Percentiles rank a stretch among this genome's conserved stretches.
Conservation (phyloP, 1,140 invertebrate genomes). For the Meloidogyne floridensis region DNA sequence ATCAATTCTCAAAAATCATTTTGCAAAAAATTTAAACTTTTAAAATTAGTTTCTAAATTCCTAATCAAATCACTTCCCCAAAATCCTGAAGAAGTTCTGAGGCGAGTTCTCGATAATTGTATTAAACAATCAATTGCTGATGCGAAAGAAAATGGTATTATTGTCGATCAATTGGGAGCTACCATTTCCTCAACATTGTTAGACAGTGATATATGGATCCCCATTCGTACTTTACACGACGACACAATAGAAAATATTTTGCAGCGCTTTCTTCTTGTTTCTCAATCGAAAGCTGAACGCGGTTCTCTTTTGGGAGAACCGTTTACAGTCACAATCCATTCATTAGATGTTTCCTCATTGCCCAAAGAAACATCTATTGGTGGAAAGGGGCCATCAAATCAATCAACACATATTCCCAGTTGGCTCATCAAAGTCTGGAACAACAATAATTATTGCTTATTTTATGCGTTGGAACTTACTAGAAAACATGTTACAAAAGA, state of each 20-base stretch:
- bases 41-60: not conserved
- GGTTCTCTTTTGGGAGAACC: too few species aligned
- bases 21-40: not conserved
- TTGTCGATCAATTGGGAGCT: not conserved
- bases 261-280: not conserved
- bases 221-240: too few species aligned
- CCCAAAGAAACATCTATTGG: not conserved
- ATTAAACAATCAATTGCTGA: not conserved
- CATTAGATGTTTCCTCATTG: not conserved
- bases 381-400: not conserved
- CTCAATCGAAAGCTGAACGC: not conserved
- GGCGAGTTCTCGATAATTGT: not conserved
- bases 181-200: not conserved
- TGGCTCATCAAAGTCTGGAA: not conserved
- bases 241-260: too few species aligned
- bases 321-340: not conserved
- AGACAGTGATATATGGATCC: too few species aligned
- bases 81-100: not conserved
- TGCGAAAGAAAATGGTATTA: not conserved
- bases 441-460: slow-evolving; percentile 1
- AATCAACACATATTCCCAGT: not conserved
- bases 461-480: slow-evolving; percentile 8
- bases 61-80: not conserved
- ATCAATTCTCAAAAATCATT: too few species aligned
- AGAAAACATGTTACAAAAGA: not conserved